A percentile compares a stretch with the other conserved stretches of the same genome.
phyloP scores from a whole-genome alignment of 2,888 invertebrate species.

The Heliothis peltigera region DNA sequence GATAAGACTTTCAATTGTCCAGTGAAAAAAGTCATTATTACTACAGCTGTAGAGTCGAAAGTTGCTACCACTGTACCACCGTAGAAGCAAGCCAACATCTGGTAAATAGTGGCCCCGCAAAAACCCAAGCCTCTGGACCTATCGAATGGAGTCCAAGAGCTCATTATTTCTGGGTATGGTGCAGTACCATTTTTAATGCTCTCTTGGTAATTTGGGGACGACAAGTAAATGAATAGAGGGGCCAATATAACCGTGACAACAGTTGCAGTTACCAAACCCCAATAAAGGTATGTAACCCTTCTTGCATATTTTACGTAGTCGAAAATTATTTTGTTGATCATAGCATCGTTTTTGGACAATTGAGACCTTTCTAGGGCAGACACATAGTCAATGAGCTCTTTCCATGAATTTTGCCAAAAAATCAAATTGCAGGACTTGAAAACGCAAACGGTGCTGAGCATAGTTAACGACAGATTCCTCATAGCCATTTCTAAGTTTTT shows the following conservation, averaged over 20 bases:
- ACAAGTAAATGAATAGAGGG: constrained; percentile 72
- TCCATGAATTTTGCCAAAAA: constrained; percentile 77
- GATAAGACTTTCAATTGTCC: constrained; percentile 80
- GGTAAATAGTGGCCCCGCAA: constrained; percentile 70
- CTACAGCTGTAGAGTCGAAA: constrained; percentile 82
- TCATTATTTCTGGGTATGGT: constrained; percentile 82
- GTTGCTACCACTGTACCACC: constrained; percentile 82
- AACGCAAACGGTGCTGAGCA: constrained; percentile 80
- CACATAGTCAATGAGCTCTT: constrained; percentile 70
- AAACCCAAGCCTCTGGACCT: constrained; percentile 76
- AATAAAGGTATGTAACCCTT: constrained; percentile 77
- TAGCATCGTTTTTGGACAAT: constrained; percentile 63
- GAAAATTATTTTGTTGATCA: constrained; percentile 64
- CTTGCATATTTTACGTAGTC: constrained; percentile 78
- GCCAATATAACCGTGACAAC: constrained; percentile 76
- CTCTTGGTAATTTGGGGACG: constrained; percentile 64
- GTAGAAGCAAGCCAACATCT: constrained; percentile 76
- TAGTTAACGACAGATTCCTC: constrained; percentile 78
- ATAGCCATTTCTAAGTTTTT: constrained; percentile 73
- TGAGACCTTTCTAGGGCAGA: constrained; percentile 74
- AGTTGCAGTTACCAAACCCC: constrained; percentile 75
- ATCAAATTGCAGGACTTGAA: constrained; percentile 78
- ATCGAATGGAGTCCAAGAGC: constrained; percentile 82
- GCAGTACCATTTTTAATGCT: constrained; percentile 68
- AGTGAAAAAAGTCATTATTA: constrained; percentile 81